A percentile compares a stretch with the other conserved stretches of the same genome.
Evolutionary conservation across 2,888 invertebrate genomes (phyloP).

Genomic region (Melinopterus prodromus): DNA sequence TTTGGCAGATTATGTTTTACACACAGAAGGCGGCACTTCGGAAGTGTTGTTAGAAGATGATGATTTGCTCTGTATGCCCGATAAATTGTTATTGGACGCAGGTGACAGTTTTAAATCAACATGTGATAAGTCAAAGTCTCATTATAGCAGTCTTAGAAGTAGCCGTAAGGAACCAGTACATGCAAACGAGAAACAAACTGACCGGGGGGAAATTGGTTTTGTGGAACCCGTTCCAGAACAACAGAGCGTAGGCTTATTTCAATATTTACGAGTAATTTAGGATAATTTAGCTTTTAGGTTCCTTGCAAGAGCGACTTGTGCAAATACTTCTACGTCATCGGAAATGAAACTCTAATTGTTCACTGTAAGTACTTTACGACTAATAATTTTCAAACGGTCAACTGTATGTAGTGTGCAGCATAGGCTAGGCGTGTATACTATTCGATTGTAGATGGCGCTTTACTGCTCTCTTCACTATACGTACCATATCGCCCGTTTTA

Average conservation of each 20-base stretch:
- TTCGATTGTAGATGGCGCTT: background rate
- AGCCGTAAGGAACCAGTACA: background rate
- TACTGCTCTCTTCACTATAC: background rate
- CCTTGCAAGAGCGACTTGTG: slow-evolving; percentile 32
- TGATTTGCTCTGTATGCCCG: background rate
- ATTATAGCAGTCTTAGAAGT: background rate
- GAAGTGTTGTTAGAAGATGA: background rate
- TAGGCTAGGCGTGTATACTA: background rate
- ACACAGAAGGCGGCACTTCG: background rate
- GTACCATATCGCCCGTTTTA: background rate
- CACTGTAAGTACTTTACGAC: slow-evolving; percentile 33
- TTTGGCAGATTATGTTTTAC: background rate
- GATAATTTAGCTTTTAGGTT: background rate
- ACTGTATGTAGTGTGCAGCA: background rate
- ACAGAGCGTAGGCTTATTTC: background rate
- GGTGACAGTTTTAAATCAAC: slow-evolving; percentile 5
- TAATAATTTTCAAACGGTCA: background rate
- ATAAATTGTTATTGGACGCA: background rate
- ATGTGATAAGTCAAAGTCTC: background rate
- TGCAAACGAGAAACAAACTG: background rate
- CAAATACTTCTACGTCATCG: slow-evolving; percentile 40
- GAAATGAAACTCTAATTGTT: slow-evolving; percentile 33
- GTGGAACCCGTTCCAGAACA: background rate
- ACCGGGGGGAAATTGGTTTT: background rate
- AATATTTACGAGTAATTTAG: background rate